phyloP scores from a whole-genome alignment of 2,797 vertebrate genomes.

The Craterocephalus amniculus region DNA sequence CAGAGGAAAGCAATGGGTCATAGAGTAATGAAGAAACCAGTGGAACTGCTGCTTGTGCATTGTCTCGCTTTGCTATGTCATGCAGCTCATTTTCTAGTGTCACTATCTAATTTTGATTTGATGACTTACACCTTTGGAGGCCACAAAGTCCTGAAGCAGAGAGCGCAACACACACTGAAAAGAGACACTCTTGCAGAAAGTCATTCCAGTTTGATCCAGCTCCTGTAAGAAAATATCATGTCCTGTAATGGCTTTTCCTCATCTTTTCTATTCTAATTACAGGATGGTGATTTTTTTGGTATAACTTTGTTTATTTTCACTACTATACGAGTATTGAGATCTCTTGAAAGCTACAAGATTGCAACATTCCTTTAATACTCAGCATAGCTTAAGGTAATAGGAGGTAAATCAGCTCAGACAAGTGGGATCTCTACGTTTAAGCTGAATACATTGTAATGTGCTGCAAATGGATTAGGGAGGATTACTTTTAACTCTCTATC shows the following conservation, averaged over 20 bases:
- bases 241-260: neutral
- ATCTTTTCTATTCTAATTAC: neutral
- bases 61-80: conserved; percentile 43
- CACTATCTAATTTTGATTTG: conserved; percentile 38
- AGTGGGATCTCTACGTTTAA: conserved; percentile 20
- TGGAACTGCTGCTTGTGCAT: conserved; percentile 8
- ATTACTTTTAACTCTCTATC: conserved; percentile 39
- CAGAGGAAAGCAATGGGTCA: neutral
- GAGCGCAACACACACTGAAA: conserved; percentile 5
- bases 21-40: neutral
- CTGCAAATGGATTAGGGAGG: conserved; percentile 20
- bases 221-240: conserved; percentile 19
- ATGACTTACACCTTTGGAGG: conserved; percentile 16
- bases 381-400: conserved; percentile 34
- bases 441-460: conserved; percentile 8
- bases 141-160: conserved; percentile 27
- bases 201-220: conserved; percentile 17
- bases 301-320: conserved; percentile 9
- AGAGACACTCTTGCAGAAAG: conserved; percentile 25
- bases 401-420: conserved; percentile 14
- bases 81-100: conserved; percentile 19
- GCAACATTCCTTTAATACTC: conserved; percentile 21
- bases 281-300: neutral
- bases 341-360: conserved; percentile 1
- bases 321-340: neutral